Base-by-base conservation (phyloP, 2,888 invertebrate genomes). In the Apamea anceps region DNA sequence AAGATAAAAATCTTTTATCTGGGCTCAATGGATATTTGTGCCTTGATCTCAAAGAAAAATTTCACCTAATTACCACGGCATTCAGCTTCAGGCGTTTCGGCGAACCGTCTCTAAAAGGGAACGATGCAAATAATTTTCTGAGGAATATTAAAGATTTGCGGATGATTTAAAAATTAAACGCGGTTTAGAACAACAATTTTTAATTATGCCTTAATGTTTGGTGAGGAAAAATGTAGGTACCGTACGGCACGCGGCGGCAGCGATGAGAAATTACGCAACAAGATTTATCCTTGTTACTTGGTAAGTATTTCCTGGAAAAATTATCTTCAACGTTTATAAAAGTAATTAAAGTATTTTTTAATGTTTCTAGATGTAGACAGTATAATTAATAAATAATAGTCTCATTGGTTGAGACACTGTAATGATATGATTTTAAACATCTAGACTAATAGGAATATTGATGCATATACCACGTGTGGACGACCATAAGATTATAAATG, bases 1-100 rank as follows among this genome's bases (percentile, higher is more conserved):
- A 88, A 93, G 91, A 93, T 93, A 94, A 94, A 92, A 93, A 94
- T 95, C 93, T 95, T 95, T 95, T 95, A 96, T 95, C 94, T 92
- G 85, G 83, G 89, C 87, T 95, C 91, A 96, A 96, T 94, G 90
- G 94, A 95, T 95, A 94, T 95, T 96, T 95, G 93, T 92, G 90
- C 91, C 91, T 89, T 91, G 92, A 94, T 93, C 92, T 92, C 90
- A 91, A 93, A 94, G 93, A 92, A 94, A 94, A 94, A 94, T n/a
- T 93, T 93, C 92, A 93, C 93, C 92, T 96, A 95, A 96, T 96
- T 96, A 95, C 94, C 90, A 87, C 66, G 83, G 89, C 85, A 92
- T 92, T 90, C 90, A 90, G 90, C 94, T 91, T 77, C 82, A 85
- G 92, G 93, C 93, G 86, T 60, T 86, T 85, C 74, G 73, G 68